Conservation (phyloP, 2,888 invertebrate species). For the Adela reaumurella region DNA sequence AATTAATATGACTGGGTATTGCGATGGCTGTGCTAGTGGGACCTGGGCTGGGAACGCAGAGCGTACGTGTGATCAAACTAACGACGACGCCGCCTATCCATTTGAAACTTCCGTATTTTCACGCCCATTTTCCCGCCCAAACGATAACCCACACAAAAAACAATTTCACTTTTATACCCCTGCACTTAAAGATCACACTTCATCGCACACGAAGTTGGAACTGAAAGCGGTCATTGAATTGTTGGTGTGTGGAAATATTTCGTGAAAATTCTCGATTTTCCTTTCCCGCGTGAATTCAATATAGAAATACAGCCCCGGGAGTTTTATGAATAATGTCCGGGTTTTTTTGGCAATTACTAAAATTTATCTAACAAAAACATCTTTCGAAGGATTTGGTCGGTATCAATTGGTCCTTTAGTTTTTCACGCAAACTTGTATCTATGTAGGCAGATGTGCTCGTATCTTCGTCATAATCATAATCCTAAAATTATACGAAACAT, state of each 20-base stretch:
- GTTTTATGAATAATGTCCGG: too few relatives aligned
- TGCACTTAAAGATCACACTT: neutral
- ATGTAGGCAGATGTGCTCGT: too few relatives aligned
- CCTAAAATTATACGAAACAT: too few relatives aligned
- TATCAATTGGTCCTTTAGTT: too few relatives aligned
- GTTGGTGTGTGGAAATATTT: neutral
- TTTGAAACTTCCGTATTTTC: neutral
- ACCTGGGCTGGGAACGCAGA: neutral
- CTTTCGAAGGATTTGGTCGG: too few relatives aligned
- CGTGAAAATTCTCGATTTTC: neutral
- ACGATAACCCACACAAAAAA: neutral
- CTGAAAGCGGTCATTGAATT: neutral
- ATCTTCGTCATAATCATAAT: too few relatives aligned
- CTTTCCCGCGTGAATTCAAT: neutral
- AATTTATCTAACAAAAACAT: too few relatives aligned
- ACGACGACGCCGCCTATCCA: neutral
- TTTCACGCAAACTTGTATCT: too few relatives aligned
- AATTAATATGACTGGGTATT: too few relatives aligned
- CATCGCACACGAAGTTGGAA: neutral
- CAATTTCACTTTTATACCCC: neutral
- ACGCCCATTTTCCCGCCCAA: neutral
- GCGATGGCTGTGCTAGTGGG: too few relatives aligned
- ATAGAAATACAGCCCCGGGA: too few relatives aligned
- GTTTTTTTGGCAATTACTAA: too few relatives aligned
- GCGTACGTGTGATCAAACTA: neutral